Evolutionary conservation across 2,797 vertebrate genomes (phyloP), one percentile per base, ranked within the genome.

Genomic region (Trematomus bernacchii): DNA sequence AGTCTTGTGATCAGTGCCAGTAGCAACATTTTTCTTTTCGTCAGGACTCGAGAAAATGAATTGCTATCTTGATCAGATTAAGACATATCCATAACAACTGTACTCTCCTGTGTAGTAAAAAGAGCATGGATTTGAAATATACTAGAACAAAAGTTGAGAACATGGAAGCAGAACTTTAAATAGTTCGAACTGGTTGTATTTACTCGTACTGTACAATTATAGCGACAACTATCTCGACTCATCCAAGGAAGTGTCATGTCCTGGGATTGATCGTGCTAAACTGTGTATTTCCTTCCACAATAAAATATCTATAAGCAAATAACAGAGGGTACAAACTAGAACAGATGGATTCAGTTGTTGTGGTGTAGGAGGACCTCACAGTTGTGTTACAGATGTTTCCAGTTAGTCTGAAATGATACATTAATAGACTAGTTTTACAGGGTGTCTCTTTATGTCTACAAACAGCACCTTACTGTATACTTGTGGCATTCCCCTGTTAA

Each of bases 351-450:
- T 60, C 18, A 53, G 42, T 44, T 64, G 44, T 61, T 58, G 33
- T 67, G 48, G 23, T n/a, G 40, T 40, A n/a, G 19, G 63, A 18
- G 27, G 46, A 58, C 52, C 15, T 62, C 63, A 10, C 53, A n/a
- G 37, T 46, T 33, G 37, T 50, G n/a, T 51, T 42, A 21, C 82
- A 86, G 71, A 79, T 84, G 87, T 52, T 43, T 13, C 69, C 42
- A 60, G 50, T 87, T 85, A 73, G 21, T 47, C 70, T 51, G 18
- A 14, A 70, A 64, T 73, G 78, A 30, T 47, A 53, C 61, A 67
- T 66, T 55, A n/a, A 43, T 46, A 23, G n/a, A 48, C 30, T 53
- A 1, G 60, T 72, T 65, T 55, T 21, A 51, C 51, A 66, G 42
- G 15, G 3, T 19, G 15, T 53, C 43, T 42, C 37, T 54, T 9